Percentiles rank a stretch among this genome's conserved stretches.
Conservation (phyloP, 2,888 invertebrate genomes). For the Hyppa rectilinea region DNA sequence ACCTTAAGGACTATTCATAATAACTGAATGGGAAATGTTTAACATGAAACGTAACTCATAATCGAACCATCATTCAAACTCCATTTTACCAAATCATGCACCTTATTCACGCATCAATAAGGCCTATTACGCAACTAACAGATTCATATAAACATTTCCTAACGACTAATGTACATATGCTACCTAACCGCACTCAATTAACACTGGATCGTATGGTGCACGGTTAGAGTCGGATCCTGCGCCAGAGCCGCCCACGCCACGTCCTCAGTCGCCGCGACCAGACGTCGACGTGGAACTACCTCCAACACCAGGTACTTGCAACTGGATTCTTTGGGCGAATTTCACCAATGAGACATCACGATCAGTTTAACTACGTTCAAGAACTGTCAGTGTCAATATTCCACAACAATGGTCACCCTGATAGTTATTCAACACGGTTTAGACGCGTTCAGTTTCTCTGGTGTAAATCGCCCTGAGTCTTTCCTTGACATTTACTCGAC, state of each 20-base stretch:
- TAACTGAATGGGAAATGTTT: slow-evolving; percentile 34
- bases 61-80: neutral
- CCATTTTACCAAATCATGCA: slow-evolving; percentile 1
- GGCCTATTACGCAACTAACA: slow-evolving; percentile 17
- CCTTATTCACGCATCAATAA: slow-evolving; percentile 2
- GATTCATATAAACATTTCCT: slow-evolving; percentile 39
- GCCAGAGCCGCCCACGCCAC: slow-evolving; percentile 71
- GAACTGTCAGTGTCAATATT: too few species aligned
- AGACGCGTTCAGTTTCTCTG: too few species aligned
- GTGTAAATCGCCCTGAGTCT: neutral
- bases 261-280: slow-evolving; percentile 76
- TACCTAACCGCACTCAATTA: slow-evolving; percentile 67
- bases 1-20: too few species aligned
- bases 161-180: slow-evolving; percentile 58
- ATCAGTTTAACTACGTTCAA: neutral
- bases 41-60: slow-evolving; percentile 21
- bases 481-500: neutral
- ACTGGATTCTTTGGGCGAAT: neutral
- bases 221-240: slow-evolving; percentile 78
- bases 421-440: too few species aligned
- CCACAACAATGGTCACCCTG: too few species aligned
- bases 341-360: neutral
- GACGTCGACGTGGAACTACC: slow-evolving; percentile 80
- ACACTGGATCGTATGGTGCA: slow-evolving; percentile 67
- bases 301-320: slow-evolving; percentile 83